These are phyloP conservation scores for Heliocidaris tuberculata DNA, from an alignment of 35 echinoderm and acorn worm species.

Conservation along the genomic window DNA sequence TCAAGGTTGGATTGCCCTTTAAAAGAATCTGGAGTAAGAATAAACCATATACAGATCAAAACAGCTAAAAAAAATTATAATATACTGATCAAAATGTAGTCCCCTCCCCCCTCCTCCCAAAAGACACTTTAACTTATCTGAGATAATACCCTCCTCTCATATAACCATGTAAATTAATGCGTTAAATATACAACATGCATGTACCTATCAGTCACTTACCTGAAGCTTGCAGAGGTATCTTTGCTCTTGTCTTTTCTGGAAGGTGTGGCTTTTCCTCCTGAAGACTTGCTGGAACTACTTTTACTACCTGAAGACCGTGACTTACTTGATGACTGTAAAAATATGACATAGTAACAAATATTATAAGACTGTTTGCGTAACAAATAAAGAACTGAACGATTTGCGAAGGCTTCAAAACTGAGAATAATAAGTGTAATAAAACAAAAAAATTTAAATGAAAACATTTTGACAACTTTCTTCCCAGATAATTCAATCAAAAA, in stretches of 20 bases:
- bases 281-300: slow-evolving; percentile 44
- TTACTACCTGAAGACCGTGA: slow-evolving; percentile 48
- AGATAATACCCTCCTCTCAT: too few relatives aligned
- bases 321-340: slow-evolving; percentile 23
- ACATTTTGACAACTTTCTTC: background rate
- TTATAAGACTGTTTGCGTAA: background rate
- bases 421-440: background rate
- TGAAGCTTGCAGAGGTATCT: slow-evolving; percentile 54
- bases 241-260: slow-evolving; percentile 71
- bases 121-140: too few relatives aligned
- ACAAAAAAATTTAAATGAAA: background rate
- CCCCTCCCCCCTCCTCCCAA: too few relatives aligned
- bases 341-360: background rate
- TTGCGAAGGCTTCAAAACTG: too few relatives aligned
- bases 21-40: too few relatives aligned
- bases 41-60: too few relatives aligned
- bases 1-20: too few relatives aligned
- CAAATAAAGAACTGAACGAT: background rate
- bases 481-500: background rate
- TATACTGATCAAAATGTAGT: too few relatives aligned
- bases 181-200: background rate
- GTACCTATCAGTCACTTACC: slow-evolving; percentile 8
- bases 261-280: slow-evolving; percentile 25
- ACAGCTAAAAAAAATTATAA: too few relatives aligned
- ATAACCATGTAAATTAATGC: too few relatives aligned